A percentile compares a stretch with the other conserved stretches of the same genome.
Conservation (phyloP, 2,113 vertebrate genomes). For the Dicrurus megarhynchus region DNA sequence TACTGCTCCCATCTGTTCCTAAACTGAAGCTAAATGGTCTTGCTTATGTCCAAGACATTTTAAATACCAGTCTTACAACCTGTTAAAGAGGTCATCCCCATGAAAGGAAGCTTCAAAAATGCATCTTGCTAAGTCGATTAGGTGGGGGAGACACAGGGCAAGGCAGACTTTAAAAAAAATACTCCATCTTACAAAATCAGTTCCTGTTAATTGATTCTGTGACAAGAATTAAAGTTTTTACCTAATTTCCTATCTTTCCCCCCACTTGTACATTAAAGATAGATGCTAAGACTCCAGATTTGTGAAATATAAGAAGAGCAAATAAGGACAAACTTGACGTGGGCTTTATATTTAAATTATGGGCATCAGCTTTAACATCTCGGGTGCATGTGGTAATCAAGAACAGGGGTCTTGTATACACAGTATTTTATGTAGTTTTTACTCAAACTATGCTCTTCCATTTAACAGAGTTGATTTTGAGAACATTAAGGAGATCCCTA, state of each 20-base stretch:
- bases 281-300: background rate
- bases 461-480: conserved; percentile 79
- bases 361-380: background rate
- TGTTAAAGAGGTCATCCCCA: background rate
- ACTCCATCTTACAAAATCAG: background rate
- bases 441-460: background rate
- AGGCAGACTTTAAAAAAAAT: background rate
- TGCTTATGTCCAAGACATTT: background rate
- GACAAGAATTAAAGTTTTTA: too few species aligned
- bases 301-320: background rate
- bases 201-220: background rate
- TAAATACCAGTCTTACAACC: background rate
- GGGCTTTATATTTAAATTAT: background rate
- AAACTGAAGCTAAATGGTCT: background rate
- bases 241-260: accelerated
- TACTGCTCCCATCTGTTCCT: background rate
- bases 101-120: background rate
- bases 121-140: background rate
- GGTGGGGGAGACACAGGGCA: background rate
- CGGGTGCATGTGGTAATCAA: background rate
- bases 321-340: background rate
- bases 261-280: background rate
- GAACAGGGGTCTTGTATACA: background rate
- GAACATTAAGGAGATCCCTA: conserved; percentile 76
- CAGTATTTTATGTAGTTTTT: background rate